Conservation (phyloP, 2,113 vertebrate genomes). For the Anarhynchus alexandrinus region DNA sequence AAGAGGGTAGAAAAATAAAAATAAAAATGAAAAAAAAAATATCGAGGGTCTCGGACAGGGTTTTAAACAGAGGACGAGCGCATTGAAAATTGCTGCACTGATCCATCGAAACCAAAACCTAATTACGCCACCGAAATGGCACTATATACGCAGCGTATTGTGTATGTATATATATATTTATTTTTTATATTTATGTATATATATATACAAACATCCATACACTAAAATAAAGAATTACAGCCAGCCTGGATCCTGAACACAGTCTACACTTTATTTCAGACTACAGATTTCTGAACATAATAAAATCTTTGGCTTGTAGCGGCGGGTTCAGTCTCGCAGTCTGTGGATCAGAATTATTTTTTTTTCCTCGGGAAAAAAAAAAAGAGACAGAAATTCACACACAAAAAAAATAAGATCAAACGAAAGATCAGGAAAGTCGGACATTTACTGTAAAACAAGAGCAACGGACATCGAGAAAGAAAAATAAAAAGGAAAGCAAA, state of each 20-base stretch:
- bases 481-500: slow-evolving; percentile 17
- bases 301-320: slow-evolving; percentile 99
- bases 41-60: background rate
- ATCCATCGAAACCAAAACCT: background rate
- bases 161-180: background rate
- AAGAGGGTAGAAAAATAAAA: background rate
- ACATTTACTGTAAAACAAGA: slow-evolving; percentile 54
- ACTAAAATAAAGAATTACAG: slow-evolving; percentile 39
- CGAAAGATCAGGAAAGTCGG: slow-evolving; percentile 9
- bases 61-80: background rate
- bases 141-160: background rate
- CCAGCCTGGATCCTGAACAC: slow-evolving; percentile 72
- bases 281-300: slow-evolving; percentile 95
- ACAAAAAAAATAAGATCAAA: background rate
- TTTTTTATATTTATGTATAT: background rate
- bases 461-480: background rate
- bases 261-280: slow-evolving; percentile 93
- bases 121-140: background rate
- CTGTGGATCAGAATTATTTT: slow-evolving; percentile 68
- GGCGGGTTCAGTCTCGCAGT: slow-evolving; percentile 82
- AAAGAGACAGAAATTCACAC: slow-evolving; percentile 27
- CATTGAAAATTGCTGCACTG: background rate
- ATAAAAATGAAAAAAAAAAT: background rate
- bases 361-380: slow-evolving; percentile 30
- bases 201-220: background rate